Evolutionary conservation across 2,797 vertebrate species (phyloP).

Genomic region (Margarornis squamiger): DNA sequence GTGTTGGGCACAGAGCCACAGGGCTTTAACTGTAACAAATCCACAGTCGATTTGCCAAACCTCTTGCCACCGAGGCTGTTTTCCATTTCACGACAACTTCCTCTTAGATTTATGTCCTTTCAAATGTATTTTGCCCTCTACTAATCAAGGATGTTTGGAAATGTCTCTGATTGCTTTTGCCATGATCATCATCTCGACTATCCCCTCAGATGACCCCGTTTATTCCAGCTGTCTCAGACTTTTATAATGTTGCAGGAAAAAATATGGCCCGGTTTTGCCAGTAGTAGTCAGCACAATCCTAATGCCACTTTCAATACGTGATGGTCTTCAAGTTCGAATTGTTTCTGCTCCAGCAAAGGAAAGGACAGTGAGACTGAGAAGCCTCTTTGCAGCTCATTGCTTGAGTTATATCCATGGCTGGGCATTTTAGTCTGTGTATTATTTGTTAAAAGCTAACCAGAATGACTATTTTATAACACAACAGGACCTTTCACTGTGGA

Average conservation of each 20-base stretch:
- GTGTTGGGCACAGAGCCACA: constrained; percentile 8
- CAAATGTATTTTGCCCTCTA: constrained; percentile 22
- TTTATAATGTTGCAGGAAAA: background rate
- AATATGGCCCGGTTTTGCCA: background rate
- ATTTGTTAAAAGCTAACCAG: background rate
- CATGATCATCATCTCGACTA: background rate
- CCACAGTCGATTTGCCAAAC: constrained; percentile 30
- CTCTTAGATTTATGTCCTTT: constrained; percentile 11
- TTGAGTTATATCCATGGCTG: background rate
- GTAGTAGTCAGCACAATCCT: background rate
- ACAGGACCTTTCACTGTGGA: background rate
- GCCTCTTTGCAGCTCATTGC: background rate
- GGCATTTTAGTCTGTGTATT: background rate
- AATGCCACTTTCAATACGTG: background rate
- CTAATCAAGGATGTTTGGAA: constrained; percentile 20
- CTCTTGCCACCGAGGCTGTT: background rate
- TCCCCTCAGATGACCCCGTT: background rate
- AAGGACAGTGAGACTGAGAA: background rate
- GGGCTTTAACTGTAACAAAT: constrained; percentile 40
- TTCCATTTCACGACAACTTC: background rate
- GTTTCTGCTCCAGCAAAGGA: background rate
- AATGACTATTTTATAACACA: background rate
- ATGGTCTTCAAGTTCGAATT: background rate
- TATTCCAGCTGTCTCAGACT: background rate
- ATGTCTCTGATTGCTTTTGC: constrained; percentile 21